Evolutionary conservation across 2,888 invertebrate species (phyloP), one percentile per base, ranked within the genome.

Genomic region (Pollenia amentaria): DNA sequence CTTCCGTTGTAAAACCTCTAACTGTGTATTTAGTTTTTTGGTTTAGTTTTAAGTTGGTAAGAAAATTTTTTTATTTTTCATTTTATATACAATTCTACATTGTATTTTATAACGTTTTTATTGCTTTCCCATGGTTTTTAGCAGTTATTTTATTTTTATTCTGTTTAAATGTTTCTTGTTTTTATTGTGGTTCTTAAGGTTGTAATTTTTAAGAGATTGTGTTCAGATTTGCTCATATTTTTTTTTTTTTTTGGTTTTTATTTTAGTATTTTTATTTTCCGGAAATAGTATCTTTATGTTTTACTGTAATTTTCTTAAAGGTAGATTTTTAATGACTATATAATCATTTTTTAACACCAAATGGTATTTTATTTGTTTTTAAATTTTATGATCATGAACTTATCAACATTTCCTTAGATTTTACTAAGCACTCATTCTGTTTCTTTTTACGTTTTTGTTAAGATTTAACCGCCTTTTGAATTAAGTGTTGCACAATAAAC

Each of bases 71-170:
- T 42, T 10, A 55, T 40, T 76, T 62, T 21, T 46, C 7, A 16
- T 46, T 77, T 70, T 55, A n/a, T 29, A 44, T 40, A 18, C 64
- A 42, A 29, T 46, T 70, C 38, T 60, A 9, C 40, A 21, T 57
- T 60, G 72, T 40, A 8, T 38, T 42, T 72, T 55, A 44, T 72
- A 65, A 77, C 16, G 29, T 69, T 40, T 57, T 55, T 78, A 44
- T 72, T 70, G 44, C 40, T 51, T 78, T 48, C 42, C 57, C 42
- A 70, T 57, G 46, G 9, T 55, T 70, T 57, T 62, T 60, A 29
- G 29, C 6, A 29, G 16, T 82, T 42, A 46, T 29, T 62, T 72
- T 42, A 8, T 75, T 40, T 16, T 12, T 40, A n/a, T 64, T 77
- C 16, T 48, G n/a, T 40, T 60, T n/a, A 60, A 55, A 67, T 38